Base-by-base conservation (phyloP, 2,797 vertebrate species). In the Brachyalestes nurse region DNA sequence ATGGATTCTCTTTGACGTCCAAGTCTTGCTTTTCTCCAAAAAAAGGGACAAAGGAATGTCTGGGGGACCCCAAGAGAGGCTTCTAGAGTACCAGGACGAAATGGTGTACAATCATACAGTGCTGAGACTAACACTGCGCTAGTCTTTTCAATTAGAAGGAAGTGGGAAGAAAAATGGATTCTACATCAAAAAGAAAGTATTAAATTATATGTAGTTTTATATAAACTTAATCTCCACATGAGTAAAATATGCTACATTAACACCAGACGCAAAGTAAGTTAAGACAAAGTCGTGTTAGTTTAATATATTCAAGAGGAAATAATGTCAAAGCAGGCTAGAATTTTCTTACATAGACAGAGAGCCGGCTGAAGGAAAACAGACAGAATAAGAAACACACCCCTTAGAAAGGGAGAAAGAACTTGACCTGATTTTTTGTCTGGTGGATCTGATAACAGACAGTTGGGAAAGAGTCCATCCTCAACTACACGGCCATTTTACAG, bases 1-100 rank as follows among this genome's bases (percentile, higher is more conserved):
- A 58, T 53, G 23, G 23, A 42, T 79, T 61, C 61, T 60, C 40
- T 55, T 76, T 66, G 45, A 84, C 58, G 60, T 61, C 60, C 73
- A 6, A 34, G 72, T 74, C 53, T 75, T 12, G 19, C 34, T 61
- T 60, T 69, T 62, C 55, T 62, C 60, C 13, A 14, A 13, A 51
- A 65, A 16, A 69, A 57, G 38, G 45, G 57, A 47, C 19, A 45
- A 73, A 74, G 34, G 40, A 67, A 67, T 67, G 53, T 58, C 62
- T 80, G 23, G 10, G 12, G 14, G 72, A 60, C 23, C 17, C 23
- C 1, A 47, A 72, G 49, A 34, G 49, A 23, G 9, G 70, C 40
- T 67, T 49, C 23, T 14, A 70, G 55, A 73, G 7, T 62, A 55
- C 10, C 40, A 28, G 13, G 12, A 65, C 51, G 34, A 28, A 55